Conservation (phyloP, 2,797 vertebrate species). For the Martes flavigula region DNA sequence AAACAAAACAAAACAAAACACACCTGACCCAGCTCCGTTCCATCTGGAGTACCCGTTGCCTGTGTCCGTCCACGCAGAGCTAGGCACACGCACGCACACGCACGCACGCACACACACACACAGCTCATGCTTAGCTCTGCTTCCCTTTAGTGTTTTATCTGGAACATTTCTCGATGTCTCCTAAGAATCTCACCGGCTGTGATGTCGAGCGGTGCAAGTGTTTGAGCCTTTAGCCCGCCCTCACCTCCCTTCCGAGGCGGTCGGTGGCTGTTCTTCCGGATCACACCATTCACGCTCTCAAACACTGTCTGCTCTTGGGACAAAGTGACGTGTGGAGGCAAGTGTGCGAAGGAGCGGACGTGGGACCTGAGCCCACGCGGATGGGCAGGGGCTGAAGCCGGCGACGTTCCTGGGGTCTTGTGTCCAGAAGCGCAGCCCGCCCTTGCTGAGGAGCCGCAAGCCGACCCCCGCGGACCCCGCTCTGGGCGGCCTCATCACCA, state of each 20-base stretch:
- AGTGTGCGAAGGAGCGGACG: no score
- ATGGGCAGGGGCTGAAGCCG: rapidly evolving
- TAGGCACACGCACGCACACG: rapidly evolving
- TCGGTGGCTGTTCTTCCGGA: rapidly evolving
- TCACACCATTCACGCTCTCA: rapidly evolving
- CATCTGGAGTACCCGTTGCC: rapidly evolving
- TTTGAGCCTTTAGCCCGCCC: rapidly evolving
- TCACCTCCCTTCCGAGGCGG: rapidly evolving
- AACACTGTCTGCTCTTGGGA: rapidly evolving
- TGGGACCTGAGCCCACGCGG: rapidly evolving
- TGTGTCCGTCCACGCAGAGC: rapidly evolving
- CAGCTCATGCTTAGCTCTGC: rapidly evolving
- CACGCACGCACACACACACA: no score
- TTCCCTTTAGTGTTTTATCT: not conserved
- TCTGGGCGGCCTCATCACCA: rapidly evolving
- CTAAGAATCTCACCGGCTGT: rapidly evolving
- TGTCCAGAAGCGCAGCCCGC: rapidly evolving
- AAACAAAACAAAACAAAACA: not conserved
- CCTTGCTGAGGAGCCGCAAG: not conserved
- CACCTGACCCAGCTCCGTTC: no score
- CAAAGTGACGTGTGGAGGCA: not conserved
- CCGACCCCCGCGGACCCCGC: no score
- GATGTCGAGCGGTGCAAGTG: rapidly evolving
- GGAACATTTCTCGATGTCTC: not conserved
- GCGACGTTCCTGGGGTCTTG: rapidly evolving